phyloP scores from a whole-genome alignment of 2,797 vertebrate species.

The Ispidina lecontei region DNA sequence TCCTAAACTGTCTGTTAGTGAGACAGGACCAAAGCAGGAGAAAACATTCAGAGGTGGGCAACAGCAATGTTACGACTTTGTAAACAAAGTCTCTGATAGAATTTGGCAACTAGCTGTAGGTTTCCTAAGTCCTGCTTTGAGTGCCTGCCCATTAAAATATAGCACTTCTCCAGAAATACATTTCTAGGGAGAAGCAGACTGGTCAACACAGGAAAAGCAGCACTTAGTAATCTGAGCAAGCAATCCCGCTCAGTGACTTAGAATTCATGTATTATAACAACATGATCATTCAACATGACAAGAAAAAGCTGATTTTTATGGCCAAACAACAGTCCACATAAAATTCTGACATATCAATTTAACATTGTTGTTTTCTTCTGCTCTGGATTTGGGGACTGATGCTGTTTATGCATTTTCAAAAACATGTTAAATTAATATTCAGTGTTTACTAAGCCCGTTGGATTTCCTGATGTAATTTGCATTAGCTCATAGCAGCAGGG shows the following conservation, averaged over 20 bases:
- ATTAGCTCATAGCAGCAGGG: constrained; percentile 38
- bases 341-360: constrained; percentile 33
- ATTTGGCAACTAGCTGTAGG: neutral
- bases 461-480: constrained; percentile 58
- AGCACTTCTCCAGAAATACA: neutral
- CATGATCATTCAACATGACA: neutral
- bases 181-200: neutral
- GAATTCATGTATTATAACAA: neutral
- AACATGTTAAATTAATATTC: constrained; percentile 60
- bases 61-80: neutral
- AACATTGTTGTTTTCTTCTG: constrained; percentile 46
- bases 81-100: neutral
- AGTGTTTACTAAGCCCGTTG: constrained; percentile 39
- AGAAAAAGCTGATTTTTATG: neutral
- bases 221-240: neutral
- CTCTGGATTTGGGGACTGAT: constrained; percentile 28
- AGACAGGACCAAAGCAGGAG: neutral
- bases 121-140: neutral
- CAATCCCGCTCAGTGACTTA: neutral
- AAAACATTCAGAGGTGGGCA: neutral
- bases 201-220: neutral
- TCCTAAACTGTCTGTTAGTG: neutral
- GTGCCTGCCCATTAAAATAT: neutral
- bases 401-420: constrained; percentile 46
- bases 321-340: neutral